phyloP scores from a whole-genome alignment of 2,888 invertebrate species.

The Dascillus cervinus region DNA sequence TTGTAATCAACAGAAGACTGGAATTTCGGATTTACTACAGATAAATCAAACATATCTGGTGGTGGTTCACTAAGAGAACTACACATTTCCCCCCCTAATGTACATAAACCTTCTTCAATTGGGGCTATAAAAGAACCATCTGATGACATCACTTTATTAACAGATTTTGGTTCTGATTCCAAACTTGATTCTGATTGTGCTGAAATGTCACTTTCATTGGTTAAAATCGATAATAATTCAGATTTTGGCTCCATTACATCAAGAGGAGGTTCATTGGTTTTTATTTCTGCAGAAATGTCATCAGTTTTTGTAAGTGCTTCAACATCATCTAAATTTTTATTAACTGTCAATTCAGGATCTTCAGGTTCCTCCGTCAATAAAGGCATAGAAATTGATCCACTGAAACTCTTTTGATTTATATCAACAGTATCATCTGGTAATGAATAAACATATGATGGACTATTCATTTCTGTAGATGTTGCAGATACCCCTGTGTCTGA shows the following conservation, averaged over 20 bases:
- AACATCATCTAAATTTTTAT: slow-evolving; percentile 6
- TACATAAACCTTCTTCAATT: slow-evolving; percentile 29
- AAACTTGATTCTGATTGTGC: not conserved
- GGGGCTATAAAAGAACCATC: slow-evolving; percentile 6
- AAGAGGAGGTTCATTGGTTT: not conserved
- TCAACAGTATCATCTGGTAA: slow-evolving; percentile 38
- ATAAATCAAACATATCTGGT: slow-evolving; percentile 39
- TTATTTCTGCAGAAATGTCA: slow-evolving; percentile 11
- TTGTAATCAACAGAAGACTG: slow-evolving; percentile 5
- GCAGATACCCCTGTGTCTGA: slow-evolving; percentile 56
- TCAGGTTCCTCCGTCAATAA: slow-evolving; percentile 47
- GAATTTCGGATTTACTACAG: slow-evolving; percentile 10
- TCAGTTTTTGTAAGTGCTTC: slow-evolving; percentile 4
- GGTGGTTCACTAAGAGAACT: slow-evolving; percentile 42
- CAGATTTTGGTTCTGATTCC: not conserved
- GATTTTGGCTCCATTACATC: not conserved
- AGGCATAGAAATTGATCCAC: slow-evolving; percentile 51
- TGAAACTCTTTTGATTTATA: slow-evolving; percentile 33
- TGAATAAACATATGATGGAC: slow-evolving; percentile 36
- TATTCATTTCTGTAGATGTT: slow-evolving; percentile 35
- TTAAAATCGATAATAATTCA: not conserved
- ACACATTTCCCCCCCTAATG: slow-evolving; percentile 38
- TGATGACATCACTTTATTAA: not conserved
- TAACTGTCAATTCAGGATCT: slow-evolving; percentile 18
- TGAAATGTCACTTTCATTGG: not conserved